Base-by-base conservation (phyloP, 2,888 invertebrate genomes). In the Pseudeuparius sepicola region DNA sequence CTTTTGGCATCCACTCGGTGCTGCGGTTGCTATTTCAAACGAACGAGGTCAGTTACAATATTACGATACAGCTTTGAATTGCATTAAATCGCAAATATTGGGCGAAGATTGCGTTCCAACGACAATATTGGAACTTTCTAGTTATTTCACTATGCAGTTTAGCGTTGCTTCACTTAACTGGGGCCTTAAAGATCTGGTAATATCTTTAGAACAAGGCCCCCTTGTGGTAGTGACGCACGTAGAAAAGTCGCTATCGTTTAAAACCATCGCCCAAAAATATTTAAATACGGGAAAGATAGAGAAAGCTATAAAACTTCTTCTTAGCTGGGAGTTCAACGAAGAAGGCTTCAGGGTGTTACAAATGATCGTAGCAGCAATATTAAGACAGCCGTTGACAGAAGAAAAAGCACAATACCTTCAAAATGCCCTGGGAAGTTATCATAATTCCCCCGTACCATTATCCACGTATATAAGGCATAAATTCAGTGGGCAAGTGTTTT, bases 401-500 rank as follows among this genome's bases (percentile, higher is more conserved):
- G 69, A 73, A 33, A 65, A 67, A 45, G 76, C 78, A 47, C 76
- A 74, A 37, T 65, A 73, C 45, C 65, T 86, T 43, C 81, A 86
- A 59, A 78, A 75, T 44, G 82, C 88, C 6, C 61, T 93, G 13
- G 88, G 87, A 18, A 78, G 82, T 41, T 92, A 79, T 62, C 78
- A 85, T 52, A 72, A 74, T 18, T 78, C 87, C 7, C 67, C 73
- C 14, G 67, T 74, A 26, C 69, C 77, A 1, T 64, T 81, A 26
- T 77, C 78, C 34, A 71, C 75, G 42, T 71, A 77, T 10, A 70
- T 77, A 1, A 73, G 78, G 49, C 71, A 78, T 43, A 77, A 79
- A 55, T 88, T 78, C 59, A 78, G 82, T 24, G 80, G 78, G 56
- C 58, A 59, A 51, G 72, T 90, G 5, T 75, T 80, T 48, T 82